These are phyloP conservation scores for Procambarus clarkii DNA, from an alignment of 1,140 invertebrate genomes.

Conservation along the genomic window DNA sequence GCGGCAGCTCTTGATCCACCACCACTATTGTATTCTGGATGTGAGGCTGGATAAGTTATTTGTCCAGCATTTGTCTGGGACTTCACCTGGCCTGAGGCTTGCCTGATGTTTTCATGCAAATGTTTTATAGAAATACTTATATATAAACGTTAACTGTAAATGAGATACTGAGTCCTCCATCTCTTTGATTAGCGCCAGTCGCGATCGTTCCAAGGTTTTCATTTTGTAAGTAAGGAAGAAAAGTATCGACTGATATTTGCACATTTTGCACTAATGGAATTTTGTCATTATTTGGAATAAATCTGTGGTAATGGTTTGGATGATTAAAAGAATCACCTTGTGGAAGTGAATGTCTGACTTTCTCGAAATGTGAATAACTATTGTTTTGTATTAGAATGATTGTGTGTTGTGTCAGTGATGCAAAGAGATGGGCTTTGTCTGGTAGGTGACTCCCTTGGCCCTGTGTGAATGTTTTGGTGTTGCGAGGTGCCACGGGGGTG, in stretches of 20 bases:
- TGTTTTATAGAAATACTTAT: not conserved
- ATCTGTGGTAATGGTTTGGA: not conserved
- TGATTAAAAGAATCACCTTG: not conserved
- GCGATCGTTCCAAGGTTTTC: not conserved
- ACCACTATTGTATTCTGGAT: not conserved
- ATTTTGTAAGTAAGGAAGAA: not conserved
- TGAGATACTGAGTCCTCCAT: not conserved
- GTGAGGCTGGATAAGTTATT: not conserved
- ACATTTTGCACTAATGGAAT: not conserved
- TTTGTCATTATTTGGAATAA: not conserved
- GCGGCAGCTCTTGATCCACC: not conserved
- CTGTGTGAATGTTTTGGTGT: not conserved
- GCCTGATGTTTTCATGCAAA: not conserved
- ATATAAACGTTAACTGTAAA: slow-evolving; percentile 16
- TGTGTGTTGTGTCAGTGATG: not conserved
- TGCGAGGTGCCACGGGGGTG: not conserved
- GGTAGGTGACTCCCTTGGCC: not conserved
- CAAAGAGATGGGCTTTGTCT: not conserved
- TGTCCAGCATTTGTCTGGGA: not conserved
- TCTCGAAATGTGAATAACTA: not conserved
- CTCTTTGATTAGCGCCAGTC: too few relatives aligned
- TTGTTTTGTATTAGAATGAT: not conserved
- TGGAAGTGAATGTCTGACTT: not conserved
- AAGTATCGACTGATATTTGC: not conserved
- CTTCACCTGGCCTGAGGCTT: not conserved